Conservation (phyloP, 2,113 vertebrate species). For the Mesocricetus auratus region DNA sequence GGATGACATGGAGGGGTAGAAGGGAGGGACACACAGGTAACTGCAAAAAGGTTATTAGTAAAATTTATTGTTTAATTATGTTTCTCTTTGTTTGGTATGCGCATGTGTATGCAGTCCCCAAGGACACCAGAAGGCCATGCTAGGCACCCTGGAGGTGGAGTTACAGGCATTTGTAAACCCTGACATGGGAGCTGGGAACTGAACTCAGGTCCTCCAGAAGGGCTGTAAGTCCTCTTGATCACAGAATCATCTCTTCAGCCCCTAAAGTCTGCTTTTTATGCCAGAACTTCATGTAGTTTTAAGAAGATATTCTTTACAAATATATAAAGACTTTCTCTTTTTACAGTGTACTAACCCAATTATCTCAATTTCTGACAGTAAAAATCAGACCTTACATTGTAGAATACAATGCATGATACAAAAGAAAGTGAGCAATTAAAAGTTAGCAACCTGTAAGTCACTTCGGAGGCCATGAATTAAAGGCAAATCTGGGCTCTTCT, state of each 20-base stretch:
- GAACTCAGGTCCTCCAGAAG: neutral
- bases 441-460: neutral
- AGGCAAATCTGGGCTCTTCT: neutral
- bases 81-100: neutral
- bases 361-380: conserved; percentile 25
- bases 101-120: neutral
- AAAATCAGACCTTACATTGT: neutral
- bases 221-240: neutral
- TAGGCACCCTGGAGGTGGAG: neutral
- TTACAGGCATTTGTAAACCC: neutral
- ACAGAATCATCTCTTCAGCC: neutral
- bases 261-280: neutral
- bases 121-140: neutral
- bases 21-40: neutral
- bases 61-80: neutral
- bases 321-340: conserved; percentile 2
- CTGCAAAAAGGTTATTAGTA: neutral
- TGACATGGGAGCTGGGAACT: neutral
- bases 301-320: neutral
- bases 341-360: neutral
- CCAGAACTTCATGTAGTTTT: neutral
- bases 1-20: neutral
- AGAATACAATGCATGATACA: neutral
- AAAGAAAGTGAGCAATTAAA: neutral
- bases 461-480: neutral